phyloP scores from a whole-genome alignment of 2,888 invertebrate genomes.

The Parnassius orleans region DNA sequence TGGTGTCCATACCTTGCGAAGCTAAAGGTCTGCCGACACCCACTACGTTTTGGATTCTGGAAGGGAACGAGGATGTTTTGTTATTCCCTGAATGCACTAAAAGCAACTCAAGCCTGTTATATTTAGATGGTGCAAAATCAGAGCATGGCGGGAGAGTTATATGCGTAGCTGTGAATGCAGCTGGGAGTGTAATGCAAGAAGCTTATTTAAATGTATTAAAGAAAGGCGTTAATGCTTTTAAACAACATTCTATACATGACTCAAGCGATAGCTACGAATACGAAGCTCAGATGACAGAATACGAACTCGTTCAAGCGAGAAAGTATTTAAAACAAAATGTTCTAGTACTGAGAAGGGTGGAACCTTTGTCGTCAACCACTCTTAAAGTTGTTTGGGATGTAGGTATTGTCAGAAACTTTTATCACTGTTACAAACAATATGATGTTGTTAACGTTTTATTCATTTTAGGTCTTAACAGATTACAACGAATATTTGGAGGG shows the following conservation, averaged over 20 bases:
- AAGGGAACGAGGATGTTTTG: constrained; percentile 89
- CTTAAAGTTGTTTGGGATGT: constrained; percentile 92
- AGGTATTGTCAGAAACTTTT: constrained; percentile 52
- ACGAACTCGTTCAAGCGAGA: constrained; percentile 89
- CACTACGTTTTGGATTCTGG: constrained; percentile 97
- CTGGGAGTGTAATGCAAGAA: constrained; percentile 76
- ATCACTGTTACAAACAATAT: neutral
- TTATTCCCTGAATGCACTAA: constrained; percentile 75
- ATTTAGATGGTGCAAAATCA: constrained; percentile 67
- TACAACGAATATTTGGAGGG: constrained; percentile 84
- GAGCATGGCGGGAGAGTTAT: constrained; percentile 75
- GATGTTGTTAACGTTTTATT: constrained; percentile 5
- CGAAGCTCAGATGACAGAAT: constrained; percentile 82
- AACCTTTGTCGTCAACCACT: constrained; percentile 87
- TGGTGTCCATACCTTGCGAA: constrained; percentile 94
- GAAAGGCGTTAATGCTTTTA: constrained; percentile 67
- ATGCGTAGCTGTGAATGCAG: constrained; percentile 75
- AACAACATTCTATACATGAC: constrained; percentile 55
- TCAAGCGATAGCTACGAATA: constrained; percentile 60
- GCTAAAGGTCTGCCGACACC: constrained; percentile 96
- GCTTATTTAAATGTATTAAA: constrained; percentile 72
- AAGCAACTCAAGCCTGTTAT: constrained; percentile 73
- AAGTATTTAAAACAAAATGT: constrained; percentile 90
- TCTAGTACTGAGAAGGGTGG: constrained; percentile 85
- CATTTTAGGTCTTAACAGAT: constrained; percentile 72